These are phyloP conservation scores for Rhincodon typus DNA, from an alignment of 2,797 vertebrate genomes.

Conservation along the genomic window DNA sequence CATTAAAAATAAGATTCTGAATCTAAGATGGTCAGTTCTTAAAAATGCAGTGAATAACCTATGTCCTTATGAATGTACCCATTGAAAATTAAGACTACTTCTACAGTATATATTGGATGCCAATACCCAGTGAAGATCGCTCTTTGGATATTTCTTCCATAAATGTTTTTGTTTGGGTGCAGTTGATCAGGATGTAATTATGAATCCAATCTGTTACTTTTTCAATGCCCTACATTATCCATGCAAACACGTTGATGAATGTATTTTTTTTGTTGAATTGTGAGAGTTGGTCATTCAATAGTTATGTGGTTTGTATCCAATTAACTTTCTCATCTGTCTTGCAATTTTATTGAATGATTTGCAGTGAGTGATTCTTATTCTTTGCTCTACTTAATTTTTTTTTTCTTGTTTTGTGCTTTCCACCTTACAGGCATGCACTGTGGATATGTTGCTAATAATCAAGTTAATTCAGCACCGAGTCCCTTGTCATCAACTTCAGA, in stretches of 20 bases:
- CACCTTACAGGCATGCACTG: constrained; percentile 87
- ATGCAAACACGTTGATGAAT: neutral
- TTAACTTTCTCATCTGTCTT: constrained; percentile 6
- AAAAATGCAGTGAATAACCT: neutral
- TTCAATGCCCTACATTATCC: neutral
- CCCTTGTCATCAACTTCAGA: constrained; percentile 96
- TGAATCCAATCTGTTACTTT: neutral
- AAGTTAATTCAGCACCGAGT: constrained; percentile 82
- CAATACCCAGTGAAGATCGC: neutral
- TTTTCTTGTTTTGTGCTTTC: constrained; percentile 67
- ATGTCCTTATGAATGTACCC: neutral
- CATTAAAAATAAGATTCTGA: neutral
- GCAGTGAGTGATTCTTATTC: constrained; percentile 44
- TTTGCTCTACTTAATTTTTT: constrained; percentile 41
- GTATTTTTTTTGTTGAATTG: neutral
- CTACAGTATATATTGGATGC: neutral
- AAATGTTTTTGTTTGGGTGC: neutral
- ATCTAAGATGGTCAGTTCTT: neutral
- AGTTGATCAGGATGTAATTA: neutral
- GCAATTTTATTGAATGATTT: constrained; percentile 24
- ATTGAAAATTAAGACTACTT: neutral
- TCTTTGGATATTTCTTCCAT: neutral
- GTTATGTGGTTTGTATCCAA: neutral
- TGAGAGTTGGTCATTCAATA: neutral
- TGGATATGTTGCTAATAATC: constrained; percentile 91